Percentiles rank a stretch among this genome's conserved stretches.
Evolutionary conservation across 2,797 vertebrate species (phyloP).

Genomic region (Sylvilagus floridanus): DNA sequence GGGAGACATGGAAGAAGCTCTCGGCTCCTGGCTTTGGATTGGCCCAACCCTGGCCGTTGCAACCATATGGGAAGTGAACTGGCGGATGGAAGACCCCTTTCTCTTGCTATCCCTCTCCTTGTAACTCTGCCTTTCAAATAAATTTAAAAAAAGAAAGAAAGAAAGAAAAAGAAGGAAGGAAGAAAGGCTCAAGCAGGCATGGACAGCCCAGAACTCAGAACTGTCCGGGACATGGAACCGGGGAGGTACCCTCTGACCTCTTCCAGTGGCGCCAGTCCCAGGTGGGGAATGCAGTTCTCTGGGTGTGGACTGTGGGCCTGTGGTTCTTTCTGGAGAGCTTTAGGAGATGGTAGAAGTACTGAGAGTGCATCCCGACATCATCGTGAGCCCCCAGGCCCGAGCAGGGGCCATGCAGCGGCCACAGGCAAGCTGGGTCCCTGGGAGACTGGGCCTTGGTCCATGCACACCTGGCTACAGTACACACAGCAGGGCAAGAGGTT

Average conservation of each 20-base stretch:
- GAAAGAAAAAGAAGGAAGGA: no score
- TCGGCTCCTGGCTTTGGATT: no score
- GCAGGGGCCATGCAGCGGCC: accelerated
- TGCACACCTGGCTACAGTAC: not conserved
- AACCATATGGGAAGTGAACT: no score
- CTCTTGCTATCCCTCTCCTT: no score
- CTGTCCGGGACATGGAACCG: accelerated
- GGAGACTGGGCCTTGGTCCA: not conserved
- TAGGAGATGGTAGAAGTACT: not conserved
- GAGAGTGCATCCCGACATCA: not conserved
- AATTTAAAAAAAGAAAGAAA: no score
- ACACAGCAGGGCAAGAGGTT: not conserved
- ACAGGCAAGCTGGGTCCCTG: not conserved
- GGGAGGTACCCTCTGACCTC: accelerated
- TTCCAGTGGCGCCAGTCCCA: not conserved
- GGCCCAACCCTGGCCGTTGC: no score
- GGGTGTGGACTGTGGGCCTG: not conserved
- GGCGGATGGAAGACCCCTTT: no score
- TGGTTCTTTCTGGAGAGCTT: not conserved
- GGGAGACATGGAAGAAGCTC: no score
- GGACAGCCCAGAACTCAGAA: no score
- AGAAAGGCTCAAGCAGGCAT: no score
- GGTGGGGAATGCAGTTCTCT: accelerated
- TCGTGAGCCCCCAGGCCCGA: no score
- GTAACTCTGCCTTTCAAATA: no score